Evolutionary conservation across 2,888 invertebrate genomes (phyloP), one percentile per base, ranked within the genome.

Genomic region (Leptura quadrifasciata): DNA sequence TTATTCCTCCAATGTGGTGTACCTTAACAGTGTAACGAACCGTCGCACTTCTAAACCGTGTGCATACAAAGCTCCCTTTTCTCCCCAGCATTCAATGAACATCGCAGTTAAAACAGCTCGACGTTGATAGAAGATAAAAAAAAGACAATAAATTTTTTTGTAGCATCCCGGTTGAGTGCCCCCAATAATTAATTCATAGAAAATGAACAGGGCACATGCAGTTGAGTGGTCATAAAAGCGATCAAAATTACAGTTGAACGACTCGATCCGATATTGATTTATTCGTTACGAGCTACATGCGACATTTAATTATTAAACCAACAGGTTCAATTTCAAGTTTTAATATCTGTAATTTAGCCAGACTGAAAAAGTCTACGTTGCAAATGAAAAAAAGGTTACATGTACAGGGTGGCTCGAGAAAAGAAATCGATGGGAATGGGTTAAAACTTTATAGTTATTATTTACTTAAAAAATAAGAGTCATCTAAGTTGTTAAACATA

Each of bases 201-300:
- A 47, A 39, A 64, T 12, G 39, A 20, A 35, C 35, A 35, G 39
- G 39, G 35, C 63, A 47, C 15, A 47, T 64, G 39, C 63, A 64
- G 39, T 8, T 64, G 39, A 64, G 18, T 64, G 63, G 39, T 20
- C 35, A 47, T 47, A 64, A 64, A 64, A 20, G 63, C 63, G 18
- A 64, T 64, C 63, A 64, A 47, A 35, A 64, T 64, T 64, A 17
- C 63, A 39, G 63, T 64, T 39, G 63, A 64, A 47, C 39, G 39
- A 20, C 39, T 64, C 17, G 27, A 61, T 31, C 18, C 21, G 47
- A 47, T 64, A 64, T 64, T 64, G 63, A 64, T 64, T 21, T 47
- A 64, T 47, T 35, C n/a, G 17, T 35, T 35, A 3, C 6, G 20
- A 20, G 63, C 35, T 47, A 64, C 20, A 64, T 18, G 47, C 39